A percentile compares a stretch with the other conserved stretches of the same genome.
Conservation (phyloP, 2,113 vertebrate species). For the Empidonax alnorum region DNA sequence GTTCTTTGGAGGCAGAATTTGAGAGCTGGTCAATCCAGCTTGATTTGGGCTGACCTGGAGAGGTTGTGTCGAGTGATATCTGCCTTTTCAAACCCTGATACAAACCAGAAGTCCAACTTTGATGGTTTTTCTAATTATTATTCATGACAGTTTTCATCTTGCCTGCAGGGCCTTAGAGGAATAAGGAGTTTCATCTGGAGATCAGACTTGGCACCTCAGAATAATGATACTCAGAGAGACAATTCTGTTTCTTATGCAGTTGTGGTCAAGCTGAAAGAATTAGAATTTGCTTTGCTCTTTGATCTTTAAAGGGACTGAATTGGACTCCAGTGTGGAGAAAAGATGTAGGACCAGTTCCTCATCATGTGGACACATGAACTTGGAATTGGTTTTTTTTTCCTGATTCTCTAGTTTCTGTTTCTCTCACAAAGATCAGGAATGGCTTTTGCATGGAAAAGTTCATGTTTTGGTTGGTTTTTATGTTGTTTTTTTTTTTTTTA, state of each 20-base stretch:
- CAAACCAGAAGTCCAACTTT: not conserved
- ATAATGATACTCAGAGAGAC: not conserved
- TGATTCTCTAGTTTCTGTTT: not conserved
- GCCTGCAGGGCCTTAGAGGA: not conserved
- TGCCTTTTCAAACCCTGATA: not conserved
- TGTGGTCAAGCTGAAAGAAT: not conserved
- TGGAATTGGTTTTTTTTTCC: not conserved
- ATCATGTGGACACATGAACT: not conserved
- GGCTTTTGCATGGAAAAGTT: not conserved
- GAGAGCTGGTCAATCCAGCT: not conserved
- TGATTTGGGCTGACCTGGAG: accelerated
- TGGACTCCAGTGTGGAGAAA: not conserved
- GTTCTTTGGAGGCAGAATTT: not conserved
- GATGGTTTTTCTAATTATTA: not conserved
- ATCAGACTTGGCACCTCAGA: not conserved
- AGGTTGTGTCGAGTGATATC: not conserved
- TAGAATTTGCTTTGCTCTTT: not conserved
- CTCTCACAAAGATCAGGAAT: not conserved
- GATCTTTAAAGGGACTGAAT: not conserved
- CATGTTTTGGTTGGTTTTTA: not conserved
- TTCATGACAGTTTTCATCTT: not conserved
- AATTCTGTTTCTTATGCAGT: not conserved
- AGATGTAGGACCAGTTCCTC: not conserved
- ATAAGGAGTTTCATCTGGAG: not conserved
- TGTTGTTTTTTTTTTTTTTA: not conserved